Percentiles rank a stretch among this genome's conserved stretches.
Evolutionary conservation across 37 sponge, comb jelly and placozoan species (phyloP).

Genomic region (Halisarca cf. caerulea): DNA sequence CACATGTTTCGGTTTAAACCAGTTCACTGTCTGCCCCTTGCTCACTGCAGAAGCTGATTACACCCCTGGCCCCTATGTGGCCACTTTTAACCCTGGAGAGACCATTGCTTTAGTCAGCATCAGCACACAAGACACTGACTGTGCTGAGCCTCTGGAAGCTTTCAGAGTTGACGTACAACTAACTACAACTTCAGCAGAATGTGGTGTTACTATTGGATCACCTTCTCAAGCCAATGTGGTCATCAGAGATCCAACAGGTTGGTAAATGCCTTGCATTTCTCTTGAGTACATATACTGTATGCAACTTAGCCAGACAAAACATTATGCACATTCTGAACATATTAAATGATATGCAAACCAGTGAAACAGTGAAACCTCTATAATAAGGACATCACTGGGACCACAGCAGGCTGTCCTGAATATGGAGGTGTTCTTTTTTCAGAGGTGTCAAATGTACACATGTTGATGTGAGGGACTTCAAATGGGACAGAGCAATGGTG

Average conservation of each 20-base stretch:
- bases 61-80: neutral
- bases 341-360: no score
- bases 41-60: neutral
- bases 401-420: no score
- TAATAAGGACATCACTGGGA: no score
- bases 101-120: neutral
- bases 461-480: no score
- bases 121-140: neutral
- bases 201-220: neutral
- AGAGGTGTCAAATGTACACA: no score
- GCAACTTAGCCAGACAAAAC: no score
- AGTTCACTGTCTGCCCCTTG: neutral
- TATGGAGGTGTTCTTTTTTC: no score
- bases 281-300: no score
- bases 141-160: constrained; percentile 10
- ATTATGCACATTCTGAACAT: no score
- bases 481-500: no score
- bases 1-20: neutral
- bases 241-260: constrained; percentile 8
- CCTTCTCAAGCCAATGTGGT: neutral
- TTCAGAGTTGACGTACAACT: neutral
- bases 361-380: no score
- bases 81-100: neutral
- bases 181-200: neutral
- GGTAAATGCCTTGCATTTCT: no score